Percentiles rank a stretch among this genome's conserved stretches.
Conservation (phyloP, 2,113 vertebrate genomes). For the Eidolon helvum region DNA sequence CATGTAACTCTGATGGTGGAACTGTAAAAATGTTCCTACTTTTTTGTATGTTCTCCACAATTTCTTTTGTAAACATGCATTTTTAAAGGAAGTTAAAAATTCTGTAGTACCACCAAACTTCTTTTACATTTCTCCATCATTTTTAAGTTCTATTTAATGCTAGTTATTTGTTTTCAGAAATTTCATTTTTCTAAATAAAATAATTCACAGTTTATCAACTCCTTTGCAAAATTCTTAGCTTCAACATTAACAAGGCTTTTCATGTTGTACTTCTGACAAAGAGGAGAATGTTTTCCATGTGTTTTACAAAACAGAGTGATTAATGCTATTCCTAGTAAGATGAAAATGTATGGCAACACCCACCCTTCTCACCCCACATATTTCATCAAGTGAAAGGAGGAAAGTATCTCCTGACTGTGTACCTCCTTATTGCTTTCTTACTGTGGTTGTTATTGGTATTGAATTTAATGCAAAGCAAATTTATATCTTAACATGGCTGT, state of each 20-base stretch:
- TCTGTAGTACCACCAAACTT: background rate
- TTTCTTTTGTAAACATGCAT: background rate
- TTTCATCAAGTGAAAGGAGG: background rate
- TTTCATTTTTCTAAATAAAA: background rate
- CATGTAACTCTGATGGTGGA: background rate
- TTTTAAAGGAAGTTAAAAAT: background rate
- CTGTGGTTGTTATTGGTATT: background rate
- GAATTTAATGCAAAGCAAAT: background rate
- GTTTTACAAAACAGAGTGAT: background rate
- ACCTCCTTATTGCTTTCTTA: background rate
- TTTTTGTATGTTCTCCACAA: background rate
- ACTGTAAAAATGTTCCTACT: background rate
- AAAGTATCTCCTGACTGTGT: too few species aligned
- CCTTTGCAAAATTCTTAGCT: background rate
- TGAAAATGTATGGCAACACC: background rate
- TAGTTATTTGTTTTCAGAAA: background rate
- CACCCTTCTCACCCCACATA: background rate
- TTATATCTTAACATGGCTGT: background rate
- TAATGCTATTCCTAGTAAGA: background rate
- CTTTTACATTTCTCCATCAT: background rate
- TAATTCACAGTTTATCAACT: background rate
- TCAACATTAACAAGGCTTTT: background rate
- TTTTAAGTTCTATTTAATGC: background rate
- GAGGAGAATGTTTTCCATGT: background rate
- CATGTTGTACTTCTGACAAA: background rate